phyloP scores from a whole-genome alignment of 2,797 vertebrate genomes.

The Pantherophis alleghaniensis region DNA sequence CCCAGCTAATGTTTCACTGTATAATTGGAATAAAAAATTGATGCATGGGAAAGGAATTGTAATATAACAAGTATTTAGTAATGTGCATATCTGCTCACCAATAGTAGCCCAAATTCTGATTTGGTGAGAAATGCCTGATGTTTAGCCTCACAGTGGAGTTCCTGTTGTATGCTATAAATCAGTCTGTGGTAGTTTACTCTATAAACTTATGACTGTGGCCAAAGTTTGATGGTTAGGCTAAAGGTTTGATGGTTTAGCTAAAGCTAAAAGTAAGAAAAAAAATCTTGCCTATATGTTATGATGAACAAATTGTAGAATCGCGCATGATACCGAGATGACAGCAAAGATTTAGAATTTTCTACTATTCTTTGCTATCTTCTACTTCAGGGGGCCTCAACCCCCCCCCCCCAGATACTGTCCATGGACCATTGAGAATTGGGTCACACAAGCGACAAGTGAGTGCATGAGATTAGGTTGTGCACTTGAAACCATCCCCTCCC shows the following conservation, averaged over 20 bases:
- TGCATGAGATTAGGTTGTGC: not conserved
- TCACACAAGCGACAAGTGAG: not conserved
- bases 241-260: no score
- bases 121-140: not conserved
- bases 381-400: not conserved
- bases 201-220: not conserved
- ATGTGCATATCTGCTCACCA: not conserved
- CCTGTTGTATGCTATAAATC: not conserved
- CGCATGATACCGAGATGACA: not conserved
- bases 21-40: not conserved
- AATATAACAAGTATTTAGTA: not conserved
- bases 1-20: not conserved
- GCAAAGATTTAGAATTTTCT: not conserved
- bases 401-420: not conserved
- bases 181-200: not conserved
- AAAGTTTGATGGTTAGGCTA: no score
- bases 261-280: not conserved
- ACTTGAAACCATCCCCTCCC: not conserved
- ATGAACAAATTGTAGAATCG: not conserved
- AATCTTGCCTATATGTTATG: not conserved
- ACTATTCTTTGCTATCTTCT: not conserved
- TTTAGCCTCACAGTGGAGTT: not conserved
- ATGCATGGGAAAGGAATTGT: not conserved
- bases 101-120: not conserved
- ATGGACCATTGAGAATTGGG: not conserved